Evolutionary conservation across 2,888 invertebrate genomes (phyloP).

Genomic region (Netelia melanura): DNA sequence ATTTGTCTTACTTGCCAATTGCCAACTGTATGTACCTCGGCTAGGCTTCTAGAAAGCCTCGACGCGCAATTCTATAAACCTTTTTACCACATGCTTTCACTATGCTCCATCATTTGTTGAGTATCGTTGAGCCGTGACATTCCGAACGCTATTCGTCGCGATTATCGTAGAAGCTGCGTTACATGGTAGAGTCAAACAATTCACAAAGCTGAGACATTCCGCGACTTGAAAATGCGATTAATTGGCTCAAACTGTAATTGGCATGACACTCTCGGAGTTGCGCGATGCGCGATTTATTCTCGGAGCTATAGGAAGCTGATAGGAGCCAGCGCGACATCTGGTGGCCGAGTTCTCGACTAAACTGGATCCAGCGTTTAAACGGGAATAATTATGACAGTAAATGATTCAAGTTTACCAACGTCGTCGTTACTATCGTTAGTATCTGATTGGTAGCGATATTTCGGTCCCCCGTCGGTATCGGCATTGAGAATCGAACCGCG

Average conservation of each 20-base stretch:
- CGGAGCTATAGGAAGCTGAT: background rate
- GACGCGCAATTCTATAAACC: conserved; percentile 16
- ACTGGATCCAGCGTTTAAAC: background rate
- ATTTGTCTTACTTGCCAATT: conserved; percentile 83
- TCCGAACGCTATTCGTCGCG: conserved; percentile 2
- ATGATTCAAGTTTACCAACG: background rate
- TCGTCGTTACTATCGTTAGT: background rate
- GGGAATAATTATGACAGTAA: background rate
- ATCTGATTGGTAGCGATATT: background rate
- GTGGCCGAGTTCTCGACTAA: background rate
- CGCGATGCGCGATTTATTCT: background rate
- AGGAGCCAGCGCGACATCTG: background rate
- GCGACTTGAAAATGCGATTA: background rate
- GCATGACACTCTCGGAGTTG: background rate
- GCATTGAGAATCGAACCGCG: conserved; percentile 7
- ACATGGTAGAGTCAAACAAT: too few relatives aligned
- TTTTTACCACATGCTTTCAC: conserved; percentile 1
- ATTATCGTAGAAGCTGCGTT: background rate
- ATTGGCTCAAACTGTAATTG: background rate
- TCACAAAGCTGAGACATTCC: background rate
- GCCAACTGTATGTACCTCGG: conserved; percentile 66
- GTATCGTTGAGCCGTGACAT: background rate
- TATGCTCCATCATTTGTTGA: conserved; percentile 44
- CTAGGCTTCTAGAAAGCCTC: conserved; percentile 35
- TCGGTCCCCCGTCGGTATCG: background rate